A percentile compares a stretch with the other conserved stretches of the same genome.
Evolutionary conservation across 2,113 vertebrate species (phyloP).

Genomic region (Choloepus hoffmanni): DNA sequence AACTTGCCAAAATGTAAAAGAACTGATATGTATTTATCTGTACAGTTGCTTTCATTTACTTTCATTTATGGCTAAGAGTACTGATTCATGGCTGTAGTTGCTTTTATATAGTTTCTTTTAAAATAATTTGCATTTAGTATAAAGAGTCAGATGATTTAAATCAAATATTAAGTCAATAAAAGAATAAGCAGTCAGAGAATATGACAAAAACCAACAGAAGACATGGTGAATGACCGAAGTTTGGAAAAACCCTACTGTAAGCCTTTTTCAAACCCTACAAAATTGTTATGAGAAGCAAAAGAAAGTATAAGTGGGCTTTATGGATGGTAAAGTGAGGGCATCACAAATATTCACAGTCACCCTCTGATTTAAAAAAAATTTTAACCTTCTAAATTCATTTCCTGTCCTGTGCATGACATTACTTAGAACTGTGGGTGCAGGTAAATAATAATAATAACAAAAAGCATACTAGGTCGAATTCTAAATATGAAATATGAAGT

Average conservation of each 20-base stretch:
- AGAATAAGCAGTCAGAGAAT: not conserved
- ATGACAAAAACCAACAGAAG: not conserved
- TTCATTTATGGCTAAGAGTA: not conserved
- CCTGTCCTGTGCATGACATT: not conserved
- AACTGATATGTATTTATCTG: not conserved
- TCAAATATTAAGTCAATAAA: not conserved
- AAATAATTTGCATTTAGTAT: not conserved
- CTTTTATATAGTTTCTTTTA: not conserved
- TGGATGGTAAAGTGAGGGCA: not conserved
- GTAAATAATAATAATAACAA: not conserved
- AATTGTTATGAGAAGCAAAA: not conserved
- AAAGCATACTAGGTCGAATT: not conserved
- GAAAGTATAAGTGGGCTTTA: not conserved
- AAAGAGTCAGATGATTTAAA: not conserved
- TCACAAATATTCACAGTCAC: not conserved
- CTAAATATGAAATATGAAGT: not conserved
- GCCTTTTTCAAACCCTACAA: fast-evolving
- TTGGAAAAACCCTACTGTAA: not conserved
- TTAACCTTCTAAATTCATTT: not conserved
- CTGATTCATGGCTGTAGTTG: not conserved
- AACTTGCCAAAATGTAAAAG: not conserved
- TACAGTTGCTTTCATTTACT: not conserved
- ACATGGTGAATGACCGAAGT: not conserved
- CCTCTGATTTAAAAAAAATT: not conserved
- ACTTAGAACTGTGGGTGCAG: not conserved